Conservation (phyloP, 64 coral and sea anemone species). For the Trachythela sp. region DNA sequence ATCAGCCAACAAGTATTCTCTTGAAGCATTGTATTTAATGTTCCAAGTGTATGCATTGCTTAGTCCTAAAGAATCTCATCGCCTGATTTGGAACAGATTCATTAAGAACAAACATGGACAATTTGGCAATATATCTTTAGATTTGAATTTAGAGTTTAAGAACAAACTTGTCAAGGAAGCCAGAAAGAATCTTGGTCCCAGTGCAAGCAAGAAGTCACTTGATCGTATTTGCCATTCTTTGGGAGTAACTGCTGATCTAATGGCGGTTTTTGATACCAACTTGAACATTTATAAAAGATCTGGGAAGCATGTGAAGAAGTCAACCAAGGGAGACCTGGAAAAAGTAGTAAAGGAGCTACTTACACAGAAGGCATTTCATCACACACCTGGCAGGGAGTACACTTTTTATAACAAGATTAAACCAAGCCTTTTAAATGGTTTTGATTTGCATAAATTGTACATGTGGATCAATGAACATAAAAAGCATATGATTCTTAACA, state of each 20-base stretch:
- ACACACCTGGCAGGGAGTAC: neutral
- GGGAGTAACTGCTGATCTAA: neutral
- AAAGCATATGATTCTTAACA: conserved; percentile 16
- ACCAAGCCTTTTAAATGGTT: conserved; percentile 7
- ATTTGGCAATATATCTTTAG: neutral
- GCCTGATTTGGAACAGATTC: conserved; percentile 4
- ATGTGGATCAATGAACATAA: conserved; percentile 1
- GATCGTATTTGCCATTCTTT: neutral
- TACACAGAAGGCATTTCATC: neutral
- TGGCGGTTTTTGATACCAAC: conserved; percentile 6
- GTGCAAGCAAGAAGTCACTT: neutral
- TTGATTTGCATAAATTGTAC: conserved; percentile 14
- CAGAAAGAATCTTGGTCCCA: neutral
- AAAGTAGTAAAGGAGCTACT: conserved; percentile 5
- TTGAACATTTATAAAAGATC: neutral
- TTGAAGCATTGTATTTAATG: conserved; percentile 24
- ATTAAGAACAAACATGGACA: conserved; percentile 1
- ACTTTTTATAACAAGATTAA: neutral
- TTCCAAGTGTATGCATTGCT: neutral
- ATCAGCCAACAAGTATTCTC: conserved; percentile 10
- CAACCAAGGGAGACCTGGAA: neutral
- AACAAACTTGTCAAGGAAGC: conserved; percentile 13
- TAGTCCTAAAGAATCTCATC: neutral
- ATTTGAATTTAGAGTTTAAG: neutral
- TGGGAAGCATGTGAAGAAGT: neutral